Percentiles rank a stretch among this genome's conserved stretches.
Conservation (phyloP, 2,113 vertebrate genomes). For the Seriola rivoliana region DNA sequence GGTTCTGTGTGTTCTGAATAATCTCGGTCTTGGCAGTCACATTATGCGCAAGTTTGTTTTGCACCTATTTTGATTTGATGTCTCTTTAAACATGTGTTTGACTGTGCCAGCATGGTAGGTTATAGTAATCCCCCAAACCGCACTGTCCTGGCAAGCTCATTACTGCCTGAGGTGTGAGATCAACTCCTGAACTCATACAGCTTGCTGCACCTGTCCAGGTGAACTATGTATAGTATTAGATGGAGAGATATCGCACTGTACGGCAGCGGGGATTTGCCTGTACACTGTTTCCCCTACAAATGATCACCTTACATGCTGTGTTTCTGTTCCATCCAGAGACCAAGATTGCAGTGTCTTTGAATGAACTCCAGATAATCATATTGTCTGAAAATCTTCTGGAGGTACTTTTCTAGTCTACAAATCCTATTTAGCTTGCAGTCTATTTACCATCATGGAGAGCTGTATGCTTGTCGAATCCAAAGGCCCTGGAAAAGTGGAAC, state of each 20-base stretch:
- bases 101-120: conserved; percentile 22
- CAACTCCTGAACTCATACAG: conserved; percentile 17
- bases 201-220: conserved; percentile 53
- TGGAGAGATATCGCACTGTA: conserved; percentile 6
- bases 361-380: neutral
- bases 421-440: neutral
- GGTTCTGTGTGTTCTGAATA: conserved; percentile 1
- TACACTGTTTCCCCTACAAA: neutral
- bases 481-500: neutral
- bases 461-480: conserved; percentile 1
- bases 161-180: conserved; percentile 36
- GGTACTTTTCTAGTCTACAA: neutral
- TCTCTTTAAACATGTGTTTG: conserved; percentile 34
- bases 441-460: conserved; percentile 1
- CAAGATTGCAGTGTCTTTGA: neutral
- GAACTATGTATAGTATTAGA: neutral
- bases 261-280: neutral
- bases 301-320: neutral
- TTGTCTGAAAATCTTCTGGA: neutral
- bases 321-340: neutral
- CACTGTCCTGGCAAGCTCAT: conserved; percentile 32
- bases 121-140: conserved; percentile 41
- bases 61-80: conserved; percentile 17
- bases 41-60: conserved; percentile 30
- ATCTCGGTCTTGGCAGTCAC: neutral